phyloP scores from a whole-genome alignment of 2,888 invertebrate species.

The Dusona sp. region DNA sequence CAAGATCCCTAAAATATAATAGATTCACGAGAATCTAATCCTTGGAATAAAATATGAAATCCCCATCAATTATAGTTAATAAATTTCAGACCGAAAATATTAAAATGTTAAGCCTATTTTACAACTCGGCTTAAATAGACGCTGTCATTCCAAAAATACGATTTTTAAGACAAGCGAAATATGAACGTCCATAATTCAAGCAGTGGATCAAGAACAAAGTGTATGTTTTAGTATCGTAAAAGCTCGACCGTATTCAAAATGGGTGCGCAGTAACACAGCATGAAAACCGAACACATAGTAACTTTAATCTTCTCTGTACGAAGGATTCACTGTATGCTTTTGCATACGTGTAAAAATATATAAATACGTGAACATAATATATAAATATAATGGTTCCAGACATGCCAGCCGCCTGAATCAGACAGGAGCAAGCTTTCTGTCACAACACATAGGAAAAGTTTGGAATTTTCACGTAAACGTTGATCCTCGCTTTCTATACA shows the following conservation, averaged over 20 bases:
- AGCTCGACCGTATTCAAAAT: conserved; percentile 15
- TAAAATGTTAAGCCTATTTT: no score
- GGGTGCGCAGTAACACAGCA: not conserved
- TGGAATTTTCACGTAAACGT: conserved; percentile 39
- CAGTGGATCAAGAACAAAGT: not conserved
- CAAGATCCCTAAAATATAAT: not conserved
- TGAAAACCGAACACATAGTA: conserved; percentile 40
- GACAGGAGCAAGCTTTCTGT: conserved; percentile 40
- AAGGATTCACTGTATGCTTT: not conserved
- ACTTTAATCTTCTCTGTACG: conserved; percentile 37
- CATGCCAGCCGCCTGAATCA: conserved; percentile 33
- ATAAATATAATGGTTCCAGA: conserved; percentile 28
- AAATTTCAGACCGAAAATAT: not conserved
- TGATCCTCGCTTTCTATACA: conserved; percentile 11
- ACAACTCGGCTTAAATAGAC: not conserved
- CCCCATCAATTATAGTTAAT: not conserved
- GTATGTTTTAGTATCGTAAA: conserved; percentile 15
- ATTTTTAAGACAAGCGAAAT: not conserved
- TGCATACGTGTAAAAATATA: not conserved
- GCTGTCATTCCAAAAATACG: not conserved
- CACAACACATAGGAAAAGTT: conserved; percentile 34
- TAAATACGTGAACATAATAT: not conserved
- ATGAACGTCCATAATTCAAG: not conserved
- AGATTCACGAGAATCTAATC: not conserved
- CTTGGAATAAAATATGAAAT: not conserved